These are phyloP conservation scores for Leptocoma aspasia DNA, from an alignment of 2,113 vertebrate species.

Conservation along the genomic window DNA sequence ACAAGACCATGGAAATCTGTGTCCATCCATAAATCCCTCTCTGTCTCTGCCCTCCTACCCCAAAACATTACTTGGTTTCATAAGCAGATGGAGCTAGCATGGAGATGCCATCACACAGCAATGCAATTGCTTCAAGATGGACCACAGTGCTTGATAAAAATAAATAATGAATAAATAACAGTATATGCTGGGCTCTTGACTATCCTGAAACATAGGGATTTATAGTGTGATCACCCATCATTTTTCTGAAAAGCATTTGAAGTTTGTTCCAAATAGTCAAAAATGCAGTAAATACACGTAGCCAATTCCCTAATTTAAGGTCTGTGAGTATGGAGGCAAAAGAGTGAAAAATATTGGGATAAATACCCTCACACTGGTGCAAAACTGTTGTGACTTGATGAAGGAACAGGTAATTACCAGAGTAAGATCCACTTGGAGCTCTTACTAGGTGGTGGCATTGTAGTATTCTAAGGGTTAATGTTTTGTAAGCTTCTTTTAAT, in stretches of 20 bases:
- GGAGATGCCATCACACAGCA: constrained; percentile 25
- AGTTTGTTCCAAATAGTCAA: not conserved
- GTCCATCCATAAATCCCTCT: not conserved
- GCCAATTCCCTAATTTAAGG: not conserved
- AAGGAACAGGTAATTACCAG: not conserved
- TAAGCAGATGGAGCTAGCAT: constrained; percentile 30
- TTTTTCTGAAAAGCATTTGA: not conserved
- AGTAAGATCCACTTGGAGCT: not conserved
- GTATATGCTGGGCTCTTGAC: not conserved
- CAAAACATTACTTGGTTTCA: not conserved
- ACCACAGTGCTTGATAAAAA: constrained; percentile 68
- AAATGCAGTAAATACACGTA: not conserved
- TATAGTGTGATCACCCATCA: not conserved
- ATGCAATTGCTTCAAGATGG: constrained; percentile 71
- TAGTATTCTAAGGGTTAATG: constrained; percentile 47
- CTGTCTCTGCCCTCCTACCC: not conserved
- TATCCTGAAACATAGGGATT: not conserved
- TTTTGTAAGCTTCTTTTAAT: constrained; percentile 48
- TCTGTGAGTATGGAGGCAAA: not conserved
- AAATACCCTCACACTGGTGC: not conserved
- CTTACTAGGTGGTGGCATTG: not conserved
- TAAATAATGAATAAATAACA: constrained; percentile 27
- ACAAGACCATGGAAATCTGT: not conserved
- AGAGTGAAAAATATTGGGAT: rapidly evolving
- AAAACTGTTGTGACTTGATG: not conserved